phyloP scores from a whole-genome alignment of 2,797 vertebrate genomes.

The Acanthurus tractus region DNA sequence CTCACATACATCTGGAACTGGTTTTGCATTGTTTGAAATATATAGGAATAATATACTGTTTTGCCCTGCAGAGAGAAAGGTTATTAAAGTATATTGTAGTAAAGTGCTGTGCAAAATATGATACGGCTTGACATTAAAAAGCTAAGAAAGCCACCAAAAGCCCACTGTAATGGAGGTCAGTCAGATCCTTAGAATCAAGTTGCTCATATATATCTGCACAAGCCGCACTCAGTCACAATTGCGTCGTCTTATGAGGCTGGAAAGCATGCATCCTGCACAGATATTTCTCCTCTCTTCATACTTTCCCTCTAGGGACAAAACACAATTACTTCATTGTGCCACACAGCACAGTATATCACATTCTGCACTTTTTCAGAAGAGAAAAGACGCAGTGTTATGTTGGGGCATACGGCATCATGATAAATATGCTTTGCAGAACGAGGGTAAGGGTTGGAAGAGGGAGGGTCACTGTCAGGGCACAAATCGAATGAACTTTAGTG shows the following conservation, averaged over 20 bases:
- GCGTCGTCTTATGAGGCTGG: constrained; percentile 40
- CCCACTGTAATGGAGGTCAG: constrained; percentile 42
- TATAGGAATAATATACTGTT: constrained; percentile 50
- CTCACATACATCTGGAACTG: constrained; percentile 73
- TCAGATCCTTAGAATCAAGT: constrained; percentile 48
- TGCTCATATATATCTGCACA: constrained; percentile 50
- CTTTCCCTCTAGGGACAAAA: constrained; percentile 70
- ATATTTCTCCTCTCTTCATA: constrained; percentile 63
- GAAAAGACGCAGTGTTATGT: constrained; percentile 65
- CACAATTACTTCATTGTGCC: constrained; percentile 79
- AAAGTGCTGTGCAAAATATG: constrained; percentile 51
- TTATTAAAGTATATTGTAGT: constrained; percentile 62
- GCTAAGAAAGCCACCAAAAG: constrained; percentile 42
- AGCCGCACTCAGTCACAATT: constrained; percentile 42
- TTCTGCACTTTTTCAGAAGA: constrained; percentile 74
- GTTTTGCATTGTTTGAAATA: constrained; percentile 63
- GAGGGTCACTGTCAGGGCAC: constrained; percentile 56
- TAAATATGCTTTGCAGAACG: constrained; percentile 67
- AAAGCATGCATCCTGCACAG: constrained; percentile 53
- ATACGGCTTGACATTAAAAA: constrained; percentile 51
- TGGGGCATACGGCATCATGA: constrained; percentile 65
- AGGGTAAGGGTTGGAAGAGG: constrained; percentile 28
- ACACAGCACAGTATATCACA: constrained; percentile 71
- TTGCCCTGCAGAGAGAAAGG: constrained; percentile 55
- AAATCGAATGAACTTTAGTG: constrained; percentile 60